Evolutionary conservation across 2,797 vertebrate genomes (phyloP), one percentile per base, ranked within the genome.

Genomic region (Enteromius afrohamiltoni): DNA sequence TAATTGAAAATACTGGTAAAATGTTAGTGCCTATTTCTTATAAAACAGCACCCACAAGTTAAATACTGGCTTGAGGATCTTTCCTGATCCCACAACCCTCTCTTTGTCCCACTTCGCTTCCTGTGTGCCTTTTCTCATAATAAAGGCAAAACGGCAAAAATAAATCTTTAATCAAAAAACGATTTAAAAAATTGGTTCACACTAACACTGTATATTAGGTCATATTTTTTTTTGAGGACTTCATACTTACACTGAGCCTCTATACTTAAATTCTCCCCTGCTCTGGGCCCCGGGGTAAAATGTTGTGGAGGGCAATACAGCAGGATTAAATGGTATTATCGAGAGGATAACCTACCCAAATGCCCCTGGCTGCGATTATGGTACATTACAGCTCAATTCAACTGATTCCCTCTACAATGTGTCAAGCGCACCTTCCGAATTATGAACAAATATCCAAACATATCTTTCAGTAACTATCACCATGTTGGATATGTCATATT

Each of bases 261-360:
- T 64, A 23, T 29, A 62, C 60, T 62, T 62, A 7, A 29, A 62
- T 29, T 7, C 13, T 62, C 34, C 60, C 42, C 42, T 11, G 26
- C 42, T 65, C 42, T 10, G 8, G 19, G 45, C 45, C 71, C 71
- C 62, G 71, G n/a, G 23, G 53, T 83, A n/a, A 45, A 83, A 80
- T 40, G 73, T 37, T 67, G 23, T 47, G 31, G 17, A 29, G 60
- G 17, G n/a, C 62, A 79, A 79, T 67, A 80, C 70, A 69, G 51
- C 34, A 49, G 69, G 77, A 79, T 86, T 86, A 86, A 82, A 86
- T 16, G n/a, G 85, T 64, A 68, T 83, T 83, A 78, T 55, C n/a
- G 49, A 40, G 21, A 74, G 13, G 65, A 80, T 65, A 84, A 77
- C 71, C 73, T 73, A 81, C 53, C 64, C 49, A 86, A 78, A 83